Evolutionary conservation across 2,113 vertebrate species (phyloP), one percentile per base, ranked within the genome.

Genomic region (Nesoenas mayeri): DNA sequence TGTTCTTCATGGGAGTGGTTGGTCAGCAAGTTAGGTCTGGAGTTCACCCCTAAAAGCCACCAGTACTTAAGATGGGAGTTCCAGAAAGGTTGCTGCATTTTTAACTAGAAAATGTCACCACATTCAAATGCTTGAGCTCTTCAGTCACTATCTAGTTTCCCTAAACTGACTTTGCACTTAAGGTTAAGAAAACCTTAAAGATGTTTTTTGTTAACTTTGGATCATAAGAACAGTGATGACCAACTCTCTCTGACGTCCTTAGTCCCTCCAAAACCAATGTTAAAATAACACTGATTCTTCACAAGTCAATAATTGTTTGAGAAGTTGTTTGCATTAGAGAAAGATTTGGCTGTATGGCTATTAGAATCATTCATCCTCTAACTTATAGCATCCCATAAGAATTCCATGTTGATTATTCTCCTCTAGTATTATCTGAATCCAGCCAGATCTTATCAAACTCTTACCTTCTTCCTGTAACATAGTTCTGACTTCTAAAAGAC

Each of bases 171-270:
- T 62, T 29, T 77, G 54, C 36, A 70, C 58, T 90, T 65, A 60
- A 95, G 90, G 92, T 93, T 95, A 95, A 93, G 67, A 88, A 93
- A 96, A 97, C 47, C 50, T 69, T 57, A 31, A 61, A 89, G 75
- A 40, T 85, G 28, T 8, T 85, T 91, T 92, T 73, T 83, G 58
- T 94, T 94, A 61, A 88, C 50, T 94, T 95, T 96, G 85, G 79
- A 91, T 54, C 40, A 17, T 40, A 69, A 91, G 61, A 90, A 88
- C 48, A 88, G 54, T 9, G n/a, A 92, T 88, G 85, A 88, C 36
- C 79, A 88, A 80, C 40, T 85, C 65, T 34, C 83, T 95, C 85
- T 85, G 90, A 91, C 14, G 10, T 91, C 58, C 13, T 1, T 38
- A 74, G 66, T 31, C 31, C 12, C 36, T 88, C 82, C 54, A 94